Evolutionary conservation across 2,888 invertebrate species (phyloP).

Genomic region (Rotaria macrura): DNA sequence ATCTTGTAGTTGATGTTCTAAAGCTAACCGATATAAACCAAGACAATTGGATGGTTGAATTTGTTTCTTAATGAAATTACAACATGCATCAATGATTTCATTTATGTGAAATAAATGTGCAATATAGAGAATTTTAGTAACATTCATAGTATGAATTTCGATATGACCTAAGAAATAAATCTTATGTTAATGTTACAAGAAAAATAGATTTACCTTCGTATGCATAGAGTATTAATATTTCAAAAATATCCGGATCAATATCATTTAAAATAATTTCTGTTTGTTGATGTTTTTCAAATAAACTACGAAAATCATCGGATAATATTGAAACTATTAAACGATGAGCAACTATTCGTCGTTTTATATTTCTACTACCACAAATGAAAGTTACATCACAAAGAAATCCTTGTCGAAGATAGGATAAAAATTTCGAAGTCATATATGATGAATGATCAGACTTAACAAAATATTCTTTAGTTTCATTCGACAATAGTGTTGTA

Average conservation of each 20-base stretch:
- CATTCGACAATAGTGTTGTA: background rate
- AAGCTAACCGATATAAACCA: background rate
- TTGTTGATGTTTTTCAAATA: conserved; percentile 76
- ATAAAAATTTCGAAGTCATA: background rate
- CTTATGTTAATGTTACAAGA: too few relatives aligned
- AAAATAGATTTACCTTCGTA: conserved; percentile 57
- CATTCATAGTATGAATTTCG: conserved; percentile 36
- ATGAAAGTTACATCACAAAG: conserved; percentile 24
- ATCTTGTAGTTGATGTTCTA: background rate
- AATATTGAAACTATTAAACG: conserved; percentile 72
- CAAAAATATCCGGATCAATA: conserved; percentile 73
- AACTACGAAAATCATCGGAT: conserved; percentile 84
- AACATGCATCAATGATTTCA: conserved; percentile 77
- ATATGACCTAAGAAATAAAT: conserved; percentile 55
- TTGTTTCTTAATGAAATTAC: conserved; percentile 56
- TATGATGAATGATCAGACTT: background rate
- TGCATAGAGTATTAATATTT: conserved; percentile 74
- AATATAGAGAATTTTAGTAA: conserved; percentile 54
- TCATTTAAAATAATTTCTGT: conserved; percentile 71
- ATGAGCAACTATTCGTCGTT: conserved; percentile 29
- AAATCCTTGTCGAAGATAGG: background rate
- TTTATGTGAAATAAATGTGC: conserved; percentile 72
- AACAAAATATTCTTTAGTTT: background rate
- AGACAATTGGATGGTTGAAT: background rate
- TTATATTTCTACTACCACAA: conserved; percentile 17